Conservation (phyloP, 2,113 vertebrate genomes). For the Ceratotherium simum region DNA sequence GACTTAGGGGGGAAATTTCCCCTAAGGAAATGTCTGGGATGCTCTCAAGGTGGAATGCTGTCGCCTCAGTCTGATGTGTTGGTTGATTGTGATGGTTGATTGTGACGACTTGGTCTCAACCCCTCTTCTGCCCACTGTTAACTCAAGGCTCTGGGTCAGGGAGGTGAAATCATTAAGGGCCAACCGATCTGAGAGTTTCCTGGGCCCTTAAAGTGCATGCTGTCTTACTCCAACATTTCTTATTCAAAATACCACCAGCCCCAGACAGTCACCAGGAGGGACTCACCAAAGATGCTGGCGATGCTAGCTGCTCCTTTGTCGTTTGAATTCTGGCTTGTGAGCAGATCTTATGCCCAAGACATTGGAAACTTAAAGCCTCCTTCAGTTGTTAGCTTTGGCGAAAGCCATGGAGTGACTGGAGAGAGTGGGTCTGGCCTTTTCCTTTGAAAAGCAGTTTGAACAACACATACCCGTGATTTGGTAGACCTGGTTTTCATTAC, state of each 20-base stretch:
- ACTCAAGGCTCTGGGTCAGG: background rate
- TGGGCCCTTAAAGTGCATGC: background rate
- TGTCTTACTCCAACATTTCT: background rate
- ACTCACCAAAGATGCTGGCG: background rate
- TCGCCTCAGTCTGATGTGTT: background rate
- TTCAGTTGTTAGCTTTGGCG: background rate
- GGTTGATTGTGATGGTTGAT: background rate
- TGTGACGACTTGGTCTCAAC: background rate
- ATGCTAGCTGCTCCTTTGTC: background rate
- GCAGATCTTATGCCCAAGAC: background rate
- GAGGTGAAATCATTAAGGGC: background rate
- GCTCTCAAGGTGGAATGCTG: background rate
- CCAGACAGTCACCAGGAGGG: background rate
- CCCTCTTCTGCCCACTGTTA: background rate
- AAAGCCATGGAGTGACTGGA: background rate
- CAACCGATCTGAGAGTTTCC: background rate
- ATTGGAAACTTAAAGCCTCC: background rate
- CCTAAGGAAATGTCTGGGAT: background rate
- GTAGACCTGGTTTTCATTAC: constrained; percentile 23
- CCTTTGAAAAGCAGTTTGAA: background rate
- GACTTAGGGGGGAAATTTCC: background rate
- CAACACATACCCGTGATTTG: background rate
- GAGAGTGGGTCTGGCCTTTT: background rate
- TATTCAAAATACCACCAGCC: background rate
- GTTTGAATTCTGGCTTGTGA: background rate